phyloP scores from a whole-genome alignment of 1,140 invertebrate species.

The Aphelinus certus region DNA sequence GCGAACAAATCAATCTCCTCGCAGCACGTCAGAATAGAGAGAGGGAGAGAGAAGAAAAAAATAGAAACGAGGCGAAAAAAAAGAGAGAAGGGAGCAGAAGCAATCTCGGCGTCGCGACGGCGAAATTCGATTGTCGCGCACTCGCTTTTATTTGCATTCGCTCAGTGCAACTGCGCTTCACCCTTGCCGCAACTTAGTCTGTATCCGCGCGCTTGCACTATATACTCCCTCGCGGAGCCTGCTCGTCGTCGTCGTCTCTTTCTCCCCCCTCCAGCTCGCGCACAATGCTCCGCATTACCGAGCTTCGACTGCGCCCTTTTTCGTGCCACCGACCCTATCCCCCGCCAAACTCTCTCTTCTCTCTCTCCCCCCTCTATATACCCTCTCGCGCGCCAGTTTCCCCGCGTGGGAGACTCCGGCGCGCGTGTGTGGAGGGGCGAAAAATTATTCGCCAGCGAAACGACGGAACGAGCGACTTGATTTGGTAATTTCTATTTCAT shows the following conservation, averaged over 20 bases:
- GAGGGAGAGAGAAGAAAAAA: too few species aligned
- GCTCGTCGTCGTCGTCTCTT: constrained; percentile 17
- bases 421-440: too few species aligned
- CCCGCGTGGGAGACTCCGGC: too few species aligned
- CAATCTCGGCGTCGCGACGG: neutral
- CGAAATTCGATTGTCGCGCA: constrained; percentile 32
- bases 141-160: constrained; percentile 41
- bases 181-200: constrained; percentile 45
- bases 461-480: too few species aligned
- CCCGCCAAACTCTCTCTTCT: neutral
- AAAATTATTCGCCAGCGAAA: too few species aligned
- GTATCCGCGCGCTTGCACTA: too few species aligned
- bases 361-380: neutral
- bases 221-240: neutral
- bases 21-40: too few species aligned
- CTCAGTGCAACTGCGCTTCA: constrained; percentile 34
- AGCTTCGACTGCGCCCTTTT: too few species aligned
- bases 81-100: neutral
- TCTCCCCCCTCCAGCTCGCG: neutral
- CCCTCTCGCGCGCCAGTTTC: too few species aligned
- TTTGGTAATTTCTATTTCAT: too few species aligned
- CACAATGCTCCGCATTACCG: too few species aligned
- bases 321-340: neutral
- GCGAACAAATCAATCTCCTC: too few species aligned
- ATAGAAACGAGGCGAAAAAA: neutral